These are phyloP conservation scores for Wiebesia pumilae DNA, from an alignment of 1,140 invertebrate species.

Conservation along the genomic window DNA sequence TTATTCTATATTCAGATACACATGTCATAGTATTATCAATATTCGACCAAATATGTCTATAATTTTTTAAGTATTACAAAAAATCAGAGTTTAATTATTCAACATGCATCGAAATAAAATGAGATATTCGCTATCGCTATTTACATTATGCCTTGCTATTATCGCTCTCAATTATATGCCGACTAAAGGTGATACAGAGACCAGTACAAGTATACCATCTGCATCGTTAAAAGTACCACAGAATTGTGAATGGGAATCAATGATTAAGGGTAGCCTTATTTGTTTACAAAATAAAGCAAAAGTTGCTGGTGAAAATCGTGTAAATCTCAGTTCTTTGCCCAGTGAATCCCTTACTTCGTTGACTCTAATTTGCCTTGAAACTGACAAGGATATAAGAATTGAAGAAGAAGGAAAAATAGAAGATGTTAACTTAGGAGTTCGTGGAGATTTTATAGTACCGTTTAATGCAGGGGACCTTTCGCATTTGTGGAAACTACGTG, in stretches of 20 bases:
- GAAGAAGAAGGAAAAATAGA: neutral
- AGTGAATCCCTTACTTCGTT: conserved; percentile 40
- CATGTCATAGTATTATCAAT: neutral
- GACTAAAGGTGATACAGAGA: neutral
- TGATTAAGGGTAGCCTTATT: conserved; percentile 39
- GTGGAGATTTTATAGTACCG: neutral
- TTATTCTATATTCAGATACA: neutral
- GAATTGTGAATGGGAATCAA: conserved; percentile 43
- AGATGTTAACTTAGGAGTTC: neutral
- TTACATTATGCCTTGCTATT: neutral
- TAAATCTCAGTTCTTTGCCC: conserved; percentile 40
- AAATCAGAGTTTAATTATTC: neutral
- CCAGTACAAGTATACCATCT: neutral
- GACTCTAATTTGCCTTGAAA: conserved; percentile 20
- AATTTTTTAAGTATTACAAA: neutral
- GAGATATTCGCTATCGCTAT: neutral
- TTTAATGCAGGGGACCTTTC: conserved; percentile 78
- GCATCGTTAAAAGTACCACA: neutral
- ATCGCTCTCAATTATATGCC: neutral
- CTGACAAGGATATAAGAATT: neutral
- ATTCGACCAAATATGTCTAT: neutral
- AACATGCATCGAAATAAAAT: neutral
- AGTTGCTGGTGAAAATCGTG: neutral
- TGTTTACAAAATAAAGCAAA: conserved; percentile 35
- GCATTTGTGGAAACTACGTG: conserved; percentile 84